Base-by-base conservation (phyloP, 1,140 invertebrate genomes). In the Lucilia cuprina region DNA sequence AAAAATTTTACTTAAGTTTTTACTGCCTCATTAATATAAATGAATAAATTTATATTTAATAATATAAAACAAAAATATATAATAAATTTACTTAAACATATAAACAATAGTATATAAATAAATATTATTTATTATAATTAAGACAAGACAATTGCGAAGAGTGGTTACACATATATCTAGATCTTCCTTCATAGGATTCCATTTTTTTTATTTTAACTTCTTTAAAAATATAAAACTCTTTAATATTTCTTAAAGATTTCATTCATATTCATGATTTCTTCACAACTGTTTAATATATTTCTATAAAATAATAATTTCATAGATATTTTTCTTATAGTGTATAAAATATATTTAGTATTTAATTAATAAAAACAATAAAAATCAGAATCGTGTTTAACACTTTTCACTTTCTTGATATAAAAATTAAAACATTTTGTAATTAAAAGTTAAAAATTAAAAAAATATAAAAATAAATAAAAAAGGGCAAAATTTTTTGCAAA, bases 1-100 rank as follows among this genome's bases (percentile, higher is more conserved):
- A 80, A 80, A 80, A 80, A 80, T 80, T 70, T 80, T 49, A 41
- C 47, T 80, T 49, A 80, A 41, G 47, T 49, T 80, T n/a, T 80
- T 80, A 80, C 41, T 80, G 77, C 77, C 77, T 80, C 77, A 80
- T 49, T 21, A 70, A 70, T 0, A 21, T 21, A 70, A 70, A 70
- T 4, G 19, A 70, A 70, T 70, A 70, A 21, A 70, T 21, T 41
- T 41, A 70, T 19, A 25, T 1, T 5, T 21, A 70, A 17, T 17
- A 60, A n/a, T 14, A n/a, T n/a, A n/a, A n/a, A n/a, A n/a, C n/a
- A n/a, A n/a, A 60, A 70, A 21, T 21, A 70, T 8, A 70, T 19
- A 5, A 65, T 65, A 65, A 55, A 19, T 19, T 19, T 65, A 8
- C 5, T 70, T 21, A 21, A 70, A 55, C 50, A 55, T 55, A 55